A percentile compares a stretch with the other conserved stretches of the same genome.
Conservation (phyloP, 2,797 vertebrate genomes). For the Argya squamiceps region DNA sequence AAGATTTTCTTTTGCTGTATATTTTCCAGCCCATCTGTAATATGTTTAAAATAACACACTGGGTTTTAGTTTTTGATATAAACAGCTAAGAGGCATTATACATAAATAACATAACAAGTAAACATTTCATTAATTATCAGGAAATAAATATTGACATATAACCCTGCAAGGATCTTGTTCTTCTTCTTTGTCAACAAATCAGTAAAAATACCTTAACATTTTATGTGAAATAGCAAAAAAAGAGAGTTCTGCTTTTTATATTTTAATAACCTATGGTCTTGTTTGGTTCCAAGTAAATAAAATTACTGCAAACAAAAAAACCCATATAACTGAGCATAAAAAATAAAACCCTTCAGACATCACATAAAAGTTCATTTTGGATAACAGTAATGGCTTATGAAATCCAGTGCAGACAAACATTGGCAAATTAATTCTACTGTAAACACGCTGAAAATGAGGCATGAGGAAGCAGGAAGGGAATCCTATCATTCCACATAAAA, state of each 20-base stretch:
- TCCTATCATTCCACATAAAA: neutral
- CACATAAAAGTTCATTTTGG: neutral
- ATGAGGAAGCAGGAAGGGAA: neutral
- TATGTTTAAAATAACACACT: conserved; percentile 25
- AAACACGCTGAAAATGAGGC: neutral
- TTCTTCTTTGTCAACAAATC: conserved; percentile 6
- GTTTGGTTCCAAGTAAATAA: neutral
- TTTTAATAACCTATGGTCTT: neutral
- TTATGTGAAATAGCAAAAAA: neutral
- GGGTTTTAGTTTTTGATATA: neutral
- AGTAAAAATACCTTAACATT: neutral
- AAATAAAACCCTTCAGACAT: neutral
- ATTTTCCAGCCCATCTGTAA: conserved; percentile 63
- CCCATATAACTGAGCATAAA: neutral
- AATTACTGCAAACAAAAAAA: neutral
- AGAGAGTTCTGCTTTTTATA: neutral
- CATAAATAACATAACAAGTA: neutral
- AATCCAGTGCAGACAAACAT: neutral
- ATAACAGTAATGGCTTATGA: neutral
- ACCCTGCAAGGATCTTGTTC: neutral
- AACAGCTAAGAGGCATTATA: neutral
- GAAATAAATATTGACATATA: neutral
- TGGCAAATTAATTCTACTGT: neutral
- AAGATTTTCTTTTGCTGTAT: conserved; percentile 27
- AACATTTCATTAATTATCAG: neutral